phyloP scores from a whole-genome alignment of 2,797 vertebrate species.

The Amblyraja radiata region DNA sequence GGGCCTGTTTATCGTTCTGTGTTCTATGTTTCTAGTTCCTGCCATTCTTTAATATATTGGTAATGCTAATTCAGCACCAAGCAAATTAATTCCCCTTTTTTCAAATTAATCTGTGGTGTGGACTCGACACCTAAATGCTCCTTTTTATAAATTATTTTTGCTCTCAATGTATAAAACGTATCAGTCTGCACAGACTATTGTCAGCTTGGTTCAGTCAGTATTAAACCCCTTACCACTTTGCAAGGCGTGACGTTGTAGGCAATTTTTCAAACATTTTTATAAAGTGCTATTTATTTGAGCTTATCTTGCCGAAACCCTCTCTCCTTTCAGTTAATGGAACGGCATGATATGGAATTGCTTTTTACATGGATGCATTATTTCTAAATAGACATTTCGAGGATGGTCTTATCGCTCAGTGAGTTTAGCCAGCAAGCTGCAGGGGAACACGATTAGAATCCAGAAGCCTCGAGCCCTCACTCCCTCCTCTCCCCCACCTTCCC shows the following conservation, averaged over 20 bases:
- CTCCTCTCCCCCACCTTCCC: no score
- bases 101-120: no score
- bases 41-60: background rate
- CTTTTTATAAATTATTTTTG: background rate
- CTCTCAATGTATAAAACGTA: background rate
- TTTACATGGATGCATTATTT: background rate
- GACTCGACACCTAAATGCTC: no score
- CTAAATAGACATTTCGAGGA: background rate
- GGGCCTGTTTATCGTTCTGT: background rate
- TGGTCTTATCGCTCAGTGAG: background rate
- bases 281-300: background rate
- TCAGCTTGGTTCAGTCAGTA: background rate
- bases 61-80: background rate
- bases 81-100: background rate
- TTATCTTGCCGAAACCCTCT: background rate
- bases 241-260: background rate
- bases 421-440: background rate
- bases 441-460: background rate
- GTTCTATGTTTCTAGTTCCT: background rate
- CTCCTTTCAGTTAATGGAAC: background rate
- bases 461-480: no score
- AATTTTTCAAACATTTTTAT: background rate
- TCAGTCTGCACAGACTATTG: background rate
- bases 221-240: background rate
- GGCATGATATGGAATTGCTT: background rate